Conservation (phyloP, 37 sponge, comb jelly and placozoan species). For the Cladorhizidae sp. region DNA sequence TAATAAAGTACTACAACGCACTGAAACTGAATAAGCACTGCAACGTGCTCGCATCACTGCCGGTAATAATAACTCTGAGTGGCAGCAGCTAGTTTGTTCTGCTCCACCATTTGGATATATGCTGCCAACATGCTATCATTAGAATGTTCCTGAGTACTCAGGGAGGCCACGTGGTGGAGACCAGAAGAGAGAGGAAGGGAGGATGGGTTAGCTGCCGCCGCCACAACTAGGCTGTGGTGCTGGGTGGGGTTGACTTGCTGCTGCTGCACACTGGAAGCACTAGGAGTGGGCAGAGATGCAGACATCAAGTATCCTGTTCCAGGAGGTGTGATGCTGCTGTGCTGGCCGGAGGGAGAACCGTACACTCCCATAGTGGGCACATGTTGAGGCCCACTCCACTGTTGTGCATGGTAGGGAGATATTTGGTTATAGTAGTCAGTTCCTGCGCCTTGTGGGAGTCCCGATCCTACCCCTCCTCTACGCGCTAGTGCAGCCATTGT, state of each 20-base stretch:
- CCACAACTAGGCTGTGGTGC: not conserved
- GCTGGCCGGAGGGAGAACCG: not conserved
- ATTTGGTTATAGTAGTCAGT: not conserved
- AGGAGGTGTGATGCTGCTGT: slow-evolving; percentile 37
- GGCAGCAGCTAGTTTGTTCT: slow-evolving; percentile 17
- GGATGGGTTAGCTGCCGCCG: not conserved
- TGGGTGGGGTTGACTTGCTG: not conserved
- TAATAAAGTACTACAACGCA: too few relatives aligned
- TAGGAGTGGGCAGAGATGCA: not conserved
- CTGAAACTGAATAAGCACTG: too few relatives aligned
- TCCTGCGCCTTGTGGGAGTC: not conserved
- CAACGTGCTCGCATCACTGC: too few relatives aligned
- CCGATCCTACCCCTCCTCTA: not conserved
- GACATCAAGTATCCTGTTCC: slow-evolving; percentile 7
- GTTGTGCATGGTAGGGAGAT: slow-evolving; percentile 36
- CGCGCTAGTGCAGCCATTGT: not conserved
- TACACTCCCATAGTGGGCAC: not conserved
- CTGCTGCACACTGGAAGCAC: not conserved
- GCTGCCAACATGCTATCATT: slow-evolving; percentile 44
- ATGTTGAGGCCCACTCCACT: slow-evolving; percentile 25
- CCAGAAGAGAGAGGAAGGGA: not conserved
- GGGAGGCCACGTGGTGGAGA: not conserved
- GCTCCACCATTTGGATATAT: slow-evolving; percentile 49
- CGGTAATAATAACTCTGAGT: not conserved
- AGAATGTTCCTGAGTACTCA: not conserved